A percentile compares a stretch with the other conserved stretches of the same genome.
phyloP scores from a whole-genome alignment of 1,140 invertebrate genomes.

The Neocloeon triangulifer region DNA sequence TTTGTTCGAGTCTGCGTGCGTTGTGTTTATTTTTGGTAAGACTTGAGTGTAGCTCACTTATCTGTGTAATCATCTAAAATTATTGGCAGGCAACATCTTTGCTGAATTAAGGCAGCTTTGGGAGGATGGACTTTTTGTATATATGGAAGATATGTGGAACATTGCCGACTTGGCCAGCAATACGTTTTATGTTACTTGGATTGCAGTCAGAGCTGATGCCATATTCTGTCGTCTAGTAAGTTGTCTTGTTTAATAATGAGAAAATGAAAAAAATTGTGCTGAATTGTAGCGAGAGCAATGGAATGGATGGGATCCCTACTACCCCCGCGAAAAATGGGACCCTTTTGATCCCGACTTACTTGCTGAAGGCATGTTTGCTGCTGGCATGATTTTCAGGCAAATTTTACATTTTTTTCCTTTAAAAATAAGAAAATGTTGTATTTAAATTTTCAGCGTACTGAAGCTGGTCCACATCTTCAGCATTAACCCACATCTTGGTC shows the following conservation, averaged over 20 bases:
- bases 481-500: constrained; percentile 81
- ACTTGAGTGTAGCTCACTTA: constrained; percentile 8
- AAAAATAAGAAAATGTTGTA: too few relatives aligned
- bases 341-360: constrained; percentile 84
- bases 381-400: constrained; percentile 84
- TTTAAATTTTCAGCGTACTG: constrained; percentile 41
- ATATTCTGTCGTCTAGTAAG: constrained; percentile 54
- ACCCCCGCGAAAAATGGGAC: constrained; percentile 70
- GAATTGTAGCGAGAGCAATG: constrained; percentile 44
- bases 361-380: constrained; percentile 82
- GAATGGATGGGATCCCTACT: constrained; percentile 50
- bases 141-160: constrained; percentile 87
- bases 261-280: too few relatives aligned
- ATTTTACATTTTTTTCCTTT: too few relatives aligned
- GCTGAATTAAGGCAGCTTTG: constrained; percentile 72
- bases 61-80: not conserved
- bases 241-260: too few relatives aligned
- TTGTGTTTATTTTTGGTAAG: constrained; percentile 63
- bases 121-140: constrained; percentile 68
- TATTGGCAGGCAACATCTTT: constrained; percentile 62
- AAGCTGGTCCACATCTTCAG: constrained; percentile 92
- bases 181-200: constrained; percentile 79
- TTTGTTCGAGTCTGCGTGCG: constrained; percentile 56
- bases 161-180: constrained; percentile 92
- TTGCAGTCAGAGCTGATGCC: constrained; percentile 49